Conservation (phyloP, 35 echinoderm and acorn worm genomes). For the Apostichopus parvimensis region DNA sequence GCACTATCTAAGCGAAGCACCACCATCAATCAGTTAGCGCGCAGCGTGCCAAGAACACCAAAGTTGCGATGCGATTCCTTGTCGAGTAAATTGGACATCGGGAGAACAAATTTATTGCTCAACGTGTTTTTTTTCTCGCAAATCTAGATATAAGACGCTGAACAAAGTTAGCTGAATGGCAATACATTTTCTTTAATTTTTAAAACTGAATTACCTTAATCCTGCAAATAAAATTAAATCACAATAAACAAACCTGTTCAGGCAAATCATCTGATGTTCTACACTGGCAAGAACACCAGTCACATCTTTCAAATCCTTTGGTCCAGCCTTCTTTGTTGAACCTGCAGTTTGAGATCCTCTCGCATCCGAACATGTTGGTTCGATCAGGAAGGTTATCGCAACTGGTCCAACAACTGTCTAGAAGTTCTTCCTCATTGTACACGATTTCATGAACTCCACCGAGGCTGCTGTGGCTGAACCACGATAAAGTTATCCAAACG, state of each 20-base stretch:
- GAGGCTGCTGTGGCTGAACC: neutral
- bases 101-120: too few species aligned
- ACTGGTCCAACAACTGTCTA: neutral
- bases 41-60: too few species aligned
- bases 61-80: too few species aligned
- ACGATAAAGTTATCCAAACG: neutral
- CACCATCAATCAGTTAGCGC: too few species aligned
- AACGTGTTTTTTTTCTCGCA: too few species aligned
- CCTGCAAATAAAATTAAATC: too few species aligned
- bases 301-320: neutral
- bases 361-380: slow-evolving; percentile 1
- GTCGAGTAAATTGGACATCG: too few species aligned
- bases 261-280: neutral
- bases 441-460: neutral
- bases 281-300: slow-evolving; percentile 1
- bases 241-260: neutral
- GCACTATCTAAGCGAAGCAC: too few species aligned
- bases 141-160: too few species aligned
- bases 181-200: too few species aligned
- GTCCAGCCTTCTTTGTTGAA: neutral
- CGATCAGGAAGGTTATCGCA: neutral
- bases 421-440: slow-evolving; percentile 7
- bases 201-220: too few species aligned
- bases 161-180: too few species aligned
- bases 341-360: neutral